Evolutionary conservation across 2,113 vertebrate genomes (phyloP), one percentile per base, ranked within the genome.

Genomic region (Nycticorax nycticorax): DNA sequence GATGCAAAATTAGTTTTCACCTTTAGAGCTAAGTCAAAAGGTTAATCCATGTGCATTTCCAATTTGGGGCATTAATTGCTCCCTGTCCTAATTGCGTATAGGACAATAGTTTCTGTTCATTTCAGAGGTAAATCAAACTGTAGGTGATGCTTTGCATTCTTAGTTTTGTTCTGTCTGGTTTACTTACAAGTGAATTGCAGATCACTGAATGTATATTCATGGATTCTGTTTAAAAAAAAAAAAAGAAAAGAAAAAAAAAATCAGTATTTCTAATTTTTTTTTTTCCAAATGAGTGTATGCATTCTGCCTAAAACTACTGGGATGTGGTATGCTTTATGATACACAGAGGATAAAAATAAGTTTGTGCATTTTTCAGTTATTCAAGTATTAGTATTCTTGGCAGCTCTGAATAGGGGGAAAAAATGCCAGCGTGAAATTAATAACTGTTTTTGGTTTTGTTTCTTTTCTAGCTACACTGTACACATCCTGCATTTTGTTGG

Each of bases 401-500:
- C 74, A 89, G 71, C 26, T 79, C 43, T 79, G 67, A 87, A 72
- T 48, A 24, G 56, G 35, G 39, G 35, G 17, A 3, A 10, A n/a
- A 76, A 89, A 85, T 53, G 67, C 69, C 71, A 41, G 37, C 3
- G 1, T 89, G 81, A 78, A 94, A 89, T 91, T 92, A 91, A 83
- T 85, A 84, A 78, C 17, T 83, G 71, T 22, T 94, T 72, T 91
- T 83, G 71, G 23, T 94, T 72, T 91, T 95, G 48, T 55, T 86
- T 93, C 55, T 63, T 23, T 98, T 97, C 20, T 85, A 99, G 99
- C 99, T 87, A 99, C 99, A 30, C 96, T 99, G 37, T 99, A 99
- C 63, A 98, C 99, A 16, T 99, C 99, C 96, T 99, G 99, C 89
- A 99, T 99, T 97, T 98, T 99, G 97, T 95, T 99, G 90, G 99